Conservation (phyloP, 1,140 invertebrate genomes). For the Brachionus manjavacas region DNA sequence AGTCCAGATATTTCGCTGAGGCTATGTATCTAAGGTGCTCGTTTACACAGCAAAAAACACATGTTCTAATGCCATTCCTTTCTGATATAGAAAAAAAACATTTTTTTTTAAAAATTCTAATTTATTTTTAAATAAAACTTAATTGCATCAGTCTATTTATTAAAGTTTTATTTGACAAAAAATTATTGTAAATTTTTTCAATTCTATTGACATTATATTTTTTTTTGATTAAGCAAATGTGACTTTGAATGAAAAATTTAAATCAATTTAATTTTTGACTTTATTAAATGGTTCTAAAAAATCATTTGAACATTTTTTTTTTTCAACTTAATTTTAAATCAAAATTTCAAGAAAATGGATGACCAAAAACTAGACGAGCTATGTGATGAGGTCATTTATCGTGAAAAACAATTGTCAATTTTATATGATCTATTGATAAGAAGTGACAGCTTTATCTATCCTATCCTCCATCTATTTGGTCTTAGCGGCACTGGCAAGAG, state of each 20-base stretch:
- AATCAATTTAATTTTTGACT: neutral
- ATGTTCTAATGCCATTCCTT: neutral
- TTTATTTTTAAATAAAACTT: constrained; percentile 8
- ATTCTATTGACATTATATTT: neutral
- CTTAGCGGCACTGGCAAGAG: constrained; percentile 21
- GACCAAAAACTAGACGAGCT: neutral
- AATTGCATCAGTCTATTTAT: neutral
- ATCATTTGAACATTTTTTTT: neutral
- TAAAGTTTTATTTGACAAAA: neutral
- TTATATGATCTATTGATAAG: constrained; percentile 34
- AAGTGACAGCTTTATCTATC: neutral
- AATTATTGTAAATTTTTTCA: neutral
- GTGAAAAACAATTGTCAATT: neutral
- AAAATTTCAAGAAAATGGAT: neutral
- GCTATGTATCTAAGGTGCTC: neutral
- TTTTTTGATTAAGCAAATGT: neutral
- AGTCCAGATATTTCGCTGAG: neutral
- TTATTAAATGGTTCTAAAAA: neutral
- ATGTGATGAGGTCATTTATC: neutral
- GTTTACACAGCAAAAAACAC: neutral
- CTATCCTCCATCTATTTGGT: constrained; percentile 27
- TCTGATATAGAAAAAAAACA: neutral
- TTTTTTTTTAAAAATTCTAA: neutral
- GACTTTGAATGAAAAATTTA: neutral
- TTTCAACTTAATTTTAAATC: neutral